These are phyloP conservation scores for Hemaris fuciformis DNA, from an alignment of 2,888 invertebrate species.

Conservation along the genomic window DNA sequence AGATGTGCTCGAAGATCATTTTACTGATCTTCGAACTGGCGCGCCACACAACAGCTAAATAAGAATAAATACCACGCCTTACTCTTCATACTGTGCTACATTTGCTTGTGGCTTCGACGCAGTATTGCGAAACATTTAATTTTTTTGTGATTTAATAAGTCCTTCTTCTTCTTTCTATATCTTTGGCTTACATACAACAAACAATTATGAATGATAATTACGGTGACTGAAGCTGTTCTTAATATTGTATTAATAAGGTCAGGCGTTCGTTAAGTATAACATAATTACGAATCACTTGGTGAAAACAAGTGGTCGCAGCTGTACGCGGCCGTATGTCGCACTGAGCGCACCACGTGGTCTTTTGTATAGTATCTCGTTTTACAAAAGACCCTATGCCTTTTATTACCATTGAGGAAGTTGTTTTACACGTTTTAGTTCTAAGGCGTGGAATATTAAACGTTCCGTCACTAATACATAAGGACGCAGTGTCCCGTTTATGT, in stretches of 20 bases:
- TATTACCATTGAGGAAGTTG: background rate
- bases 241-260: background rate
- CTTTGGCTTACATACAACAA: no score
- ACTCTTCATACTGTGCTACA: background rate
- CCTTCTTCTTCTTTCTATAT: no score
- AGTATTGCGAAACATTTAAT: background rate
- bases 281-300: background rate
- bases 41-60: slow-evolving; percentile 16
- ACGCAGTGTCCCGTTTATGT: background rate
- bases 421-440: background rate
- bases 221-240: background rate
- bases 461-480: background rate
- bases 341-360: background rate
- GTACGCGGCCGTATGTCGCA: background rate
- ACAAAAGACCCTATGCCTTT: background rate
- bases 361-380: background rate
- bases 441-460: background rate
- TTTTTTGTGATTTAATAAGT: background rate
- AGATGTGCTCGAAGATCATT: slow-evolving; percentile 51
- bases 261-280: background rate
- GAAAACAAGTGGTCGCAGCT: background rate
- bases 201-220: no score
- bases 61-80: background rate
- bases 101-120: background rate
- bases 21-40: slow-evolving; percentile 32